These are phyloP conservation scores for Epicauta chinensis DNA, from an alignment of 1,140 invertebrate genomes.

Conservation along the genomic window DNA sequence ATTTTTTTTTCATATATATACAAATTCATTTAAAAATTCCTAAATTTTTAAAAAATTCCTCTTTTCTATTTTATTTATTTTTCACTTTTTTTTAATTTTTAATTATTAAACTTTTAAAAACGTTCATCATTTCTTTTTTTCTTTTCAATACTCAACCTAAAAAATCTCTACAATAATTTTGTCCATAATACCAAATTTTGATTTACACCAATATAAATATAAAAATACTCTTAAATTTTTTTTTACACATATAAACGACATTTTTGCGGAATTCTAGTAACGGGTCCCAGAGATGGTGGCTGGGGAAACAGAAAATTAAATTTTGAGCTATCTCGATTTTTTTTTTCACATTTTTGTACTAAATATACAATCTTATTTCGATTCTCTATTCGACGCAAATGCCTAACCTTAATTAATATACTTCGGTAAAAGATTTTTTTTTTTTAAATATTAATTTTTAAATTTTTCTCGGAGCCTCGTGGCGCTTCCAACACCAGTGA, in stretches of 20 bases:
- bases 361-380: conserved; percentile 46
- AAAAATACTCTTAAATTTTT: conserved; percentile 45
- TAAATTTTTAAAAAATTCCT: conserved; percentile 39
- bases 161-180: conserved; percentile 42
- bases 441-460: too few species aligned
- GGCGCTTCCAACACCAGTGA: conserved; percentile 38
- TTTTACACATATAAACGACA: conserved; percentile 42
- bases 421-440: conserved; percentile 5
- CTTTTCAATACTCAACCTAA: conserved; percentile 28
- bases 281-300: conserved; percentile 12
- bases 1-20: conserved; percentile 40
- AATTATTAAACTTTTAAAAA: conserved; percentile 40
- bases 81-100: too few species aligned
- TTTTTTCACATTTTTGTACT: conserved; percentile 42
- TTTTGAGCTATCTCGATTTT: conserved; percentile 46
- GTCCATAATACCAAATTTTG: conserved; percentile 44
- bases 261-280: conserved; percentile 24
- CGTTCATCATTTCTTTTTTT: too few species aligned
- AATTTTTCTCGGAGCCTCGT: conserved; percentile 34
- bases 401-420: conserved; percentile 41
- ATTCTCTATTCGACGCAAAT: conserved; percentile 41
- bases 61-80: too few species aligned
- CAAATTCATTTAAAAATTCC: conserved; percentile 46
- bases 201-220: conserved; percentile 47
- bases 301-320: conserved; percentile 30